Base-by-base conservation (phyloP, 2,888 invertebrate species). In the Carpatolechia fugitivella region DNA sequence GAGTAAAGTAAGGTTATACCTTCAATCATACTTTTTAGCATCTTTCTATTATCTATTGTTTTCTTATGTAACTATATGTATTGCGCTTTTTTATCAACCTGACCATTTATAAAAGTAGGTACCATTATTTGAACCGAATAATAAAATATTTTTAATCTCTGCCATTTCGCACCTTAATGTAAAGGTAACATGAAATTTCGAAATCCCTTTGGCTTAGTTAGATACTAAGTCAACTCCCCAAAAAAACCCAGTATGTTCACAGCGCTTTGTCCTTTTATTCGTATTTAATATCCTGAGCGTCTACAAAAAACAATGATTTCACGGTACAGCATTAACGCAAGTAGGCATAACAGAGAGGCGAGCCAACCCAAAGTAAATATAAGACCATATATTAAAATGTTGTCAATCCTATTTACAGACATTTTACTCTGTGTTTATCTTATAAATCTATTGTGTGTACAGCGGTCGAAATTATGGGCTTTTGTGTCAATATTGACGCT, bases 391-490 rank as follows among this genome's bases (percentile, higher is more conserved):
- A 89, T 89, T 88, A 88, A 88, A 90, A 86, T 86, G 85, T 87
- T 89, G 89, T 90, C 88, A 85, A 86, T 84, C 79, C 81, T 89
- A 87, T 90, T 90, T 88, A 83, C 89, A 82, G 82, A 86, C 88
- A 85, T 89, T 88, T 87, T 88, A 88, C 87, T 83, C 81, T 75
- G 76, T 89, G 86, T 90, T 90, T 90, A 88, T 85, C 82, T 88
- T 90, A 87, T 87, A 87, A 88, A 88, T 87, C 89, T 85, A 87
- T 89, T 90, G 89, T 89, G 82, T 85, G 82, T 81, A 72, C 72
- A 84, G 85, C 87, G 87, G 86, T 86, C 85, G 80, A 83, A 85
- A 87, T 88, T 86, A 86, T 89, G 86, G 88, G 86, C 81, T 82
- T 87, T 82, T 80, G 75, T 79, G 84, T 90, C 77, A 90, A 90